Conservation (phyloP, 2,888 invertebrate genomes). For the Lamellibrachia satsuma region DNA sequence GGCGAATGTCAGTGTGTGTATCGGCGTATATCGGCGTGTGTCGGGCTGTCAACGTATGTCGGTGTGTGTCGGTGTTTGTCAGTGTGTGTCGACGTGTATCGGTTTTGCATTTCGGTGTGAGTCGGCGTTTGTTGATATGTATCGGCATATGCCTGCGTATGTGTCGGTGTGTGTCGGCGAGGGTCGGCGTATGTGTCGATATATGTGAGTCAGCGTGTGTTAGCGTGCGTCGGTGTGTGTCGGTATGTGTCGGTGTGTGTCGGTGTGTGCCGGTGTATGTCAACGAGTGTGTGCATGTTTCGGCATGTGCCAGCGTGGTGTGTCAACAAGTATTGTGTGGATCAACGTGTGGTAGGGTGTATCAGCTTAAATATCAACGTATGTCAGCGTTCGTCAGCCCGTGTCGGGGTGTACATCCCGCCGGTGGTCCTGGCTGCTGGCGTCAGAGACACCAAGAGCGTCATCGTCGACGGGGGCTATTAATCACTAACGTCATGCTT, state of each 20-base stretch:
- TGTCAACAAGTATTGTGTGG: not conserved
- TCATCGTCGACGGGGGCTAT: not conserved
- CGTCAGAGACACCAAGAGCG: not conserved
- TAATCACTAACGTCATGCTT: constrained; percentile 4
- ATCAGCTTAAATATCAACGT: not conserved
- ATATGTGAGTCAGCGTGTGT: too few species aligned
- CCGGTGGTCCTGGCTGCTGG: not conserved
- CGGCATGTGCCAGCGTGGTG: not conserved
- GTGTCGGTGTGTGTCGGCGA: too few species aligned
- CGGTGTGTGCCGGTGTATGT: not conserved
- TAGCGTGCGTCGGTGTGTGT: too few species aligned
- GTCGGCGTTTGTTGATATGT: too few species aligned
- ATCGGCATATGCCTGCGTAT: too few species aligned
- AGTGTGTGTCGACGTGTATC: not conserved
- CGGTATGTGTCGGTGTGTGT: too few species aligned
- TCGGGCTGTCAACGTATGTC: too few species aligned
- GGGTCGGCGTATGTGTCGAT: too few species aligned
- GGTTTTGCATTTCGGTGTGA: too few species aligned
- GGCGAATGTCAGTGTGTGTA: not conserved
- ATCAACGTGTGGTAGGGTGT: not conserved
- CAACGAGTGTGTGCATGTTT: not conserved
- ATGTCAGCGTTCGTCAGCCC: not conserved
- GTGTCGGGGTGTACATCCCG: not conserved
- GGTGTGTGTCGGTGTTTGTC: not conserved
- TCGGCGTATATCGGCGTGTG: not conserved